Evolutionary conservation across 2,113 vertebrate species (phyloP).

Genomic region (Psilopogon haemacephalus): DNA sequence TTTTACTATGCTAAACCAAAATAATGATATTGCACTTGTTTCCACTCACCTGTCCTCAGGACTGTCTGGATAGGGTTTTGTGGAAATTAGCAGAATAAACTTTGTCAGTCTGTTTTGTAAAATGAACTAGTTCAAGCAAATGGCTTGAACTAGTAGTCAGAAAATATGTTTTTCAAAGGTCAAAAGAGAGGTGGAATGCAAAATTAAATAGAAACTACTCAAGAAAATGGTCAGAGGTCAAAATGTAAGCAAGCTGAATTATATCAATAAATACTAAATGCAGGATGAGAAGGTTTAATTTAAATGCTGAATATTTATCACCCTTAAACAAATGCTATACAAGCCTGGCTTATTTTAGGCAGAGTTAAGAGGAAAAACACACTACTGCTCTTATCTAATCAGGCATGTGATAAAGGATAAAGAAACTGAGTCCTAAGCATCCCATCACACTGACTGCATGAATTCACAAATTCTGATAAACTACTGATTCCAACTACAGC

Average conservation of each 20-base stretch:
- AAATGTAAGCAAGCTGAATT: not conserved
- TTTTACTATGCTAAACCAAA: conserved; percentile 1
- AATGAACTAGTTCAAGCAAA: not conserved
- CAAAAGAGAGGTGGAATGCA: not conserved
- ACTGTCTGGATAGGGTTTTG: not conserved
- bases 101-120: not conserved
- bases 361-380: not conserved
- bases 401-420: not conserved
- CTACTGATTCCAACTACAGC: not conserved
- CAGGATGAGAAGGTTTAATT: not conserved
- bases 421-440: not conserved
- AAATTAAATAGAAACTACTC: not conserved
- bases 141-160: not conserved
- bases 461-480: not conserved
- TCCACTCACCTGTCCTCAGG: not conserved
- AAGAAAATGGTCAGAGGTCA: not conserved
- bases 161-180: not conserved
- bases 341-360: not conserved
- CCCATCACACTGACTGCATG: not conserved
- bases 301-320: not conserved
- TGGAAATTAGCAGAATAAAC: not conserved
- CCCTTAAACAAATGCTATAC: not conserved
- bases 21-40: not conserved
- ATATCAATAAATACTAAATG: not conserved
- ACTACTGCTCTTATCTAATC: not conserved